Percentiles rank a stretch among this genome's conserved stretches.
phyloP scores from a whole-genome alignment of 1,140 invertebrate species.

The Orius insidiosus region DNA sequence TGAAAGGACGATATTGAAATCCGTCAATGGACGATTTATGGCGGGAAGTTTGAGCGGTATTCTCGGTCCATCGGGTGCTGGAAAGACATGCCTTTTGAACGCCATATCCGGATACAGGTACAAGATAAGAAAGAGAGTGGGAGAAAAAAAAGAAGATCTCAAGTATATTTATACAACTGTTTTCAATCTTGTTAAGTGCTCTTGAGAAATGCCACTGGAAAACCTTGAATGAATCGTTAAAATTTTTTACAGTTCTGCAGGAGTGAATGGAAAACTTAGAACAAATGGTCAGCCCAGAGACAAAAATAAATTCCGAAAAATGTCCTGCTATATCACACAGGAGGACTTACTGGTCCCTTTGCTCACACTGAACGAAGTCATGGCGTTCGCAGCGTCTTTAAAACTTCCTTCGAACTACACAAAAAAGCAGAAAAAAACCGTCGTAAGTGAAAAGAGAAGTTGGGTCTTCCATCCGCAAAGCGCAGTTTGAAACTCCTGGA shows the following conservation, averaged over 20 bases:
- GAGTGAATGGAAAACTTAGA: slow-evolving; percentile 23
- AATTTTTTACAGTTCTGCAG: slow-evolving; percentile 21
- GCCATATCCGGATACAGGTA: slow-evolving; percentile 31
- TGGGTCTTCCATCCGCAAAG: background rate
- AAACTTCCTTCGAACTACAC: slow-evolving; percentile 32
- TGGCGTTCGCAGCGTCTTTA: slow-evolving; percentile 39
- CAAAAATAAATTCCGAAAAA: slow-evolving; percentile 35
- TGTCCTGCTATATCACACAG: slow-evolving; percentile 45
- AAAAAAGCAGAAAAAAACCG: slow-evolving; percentile 27
- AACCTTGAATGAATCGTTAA: too few relatives aligned
- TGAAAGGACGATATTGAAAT: slow-evolving; percentile 30
- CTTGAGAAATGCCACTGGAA: too few relatives aligned
- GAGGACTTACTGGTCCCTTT: slow-evolving; percentile 39
- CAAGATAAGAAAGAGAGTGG: too few relatives aligned
- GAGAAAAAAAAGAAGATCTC: too few relatives aligned
- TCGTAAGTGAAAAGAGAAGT: slow-evolving; percentile 24
- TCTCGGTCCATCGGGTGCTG: slow-evolving; percentile 64
- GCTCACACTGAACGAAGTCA: slow-evolving; percentile 37
- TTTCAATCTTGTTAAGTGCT: too few relatives aligned
- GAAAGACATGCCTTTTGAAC: slow-evolving; percentile 60
- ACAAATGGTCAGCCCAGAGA: slow-evolving; percentile 33
- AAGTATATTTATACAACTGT: too few relatives aligned
- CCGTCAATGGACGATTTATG: slow-evolving; percentile 35
- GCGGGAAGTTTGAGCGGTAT: slow-evolving; percentile 49
- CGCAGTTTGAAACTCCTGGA: too few relatives aligned